These are phyloP conservation scores for Amiota minor DNA, from an alignment of 2,888 invertebrate genomes.

Conservation along the genomic window DNA sequence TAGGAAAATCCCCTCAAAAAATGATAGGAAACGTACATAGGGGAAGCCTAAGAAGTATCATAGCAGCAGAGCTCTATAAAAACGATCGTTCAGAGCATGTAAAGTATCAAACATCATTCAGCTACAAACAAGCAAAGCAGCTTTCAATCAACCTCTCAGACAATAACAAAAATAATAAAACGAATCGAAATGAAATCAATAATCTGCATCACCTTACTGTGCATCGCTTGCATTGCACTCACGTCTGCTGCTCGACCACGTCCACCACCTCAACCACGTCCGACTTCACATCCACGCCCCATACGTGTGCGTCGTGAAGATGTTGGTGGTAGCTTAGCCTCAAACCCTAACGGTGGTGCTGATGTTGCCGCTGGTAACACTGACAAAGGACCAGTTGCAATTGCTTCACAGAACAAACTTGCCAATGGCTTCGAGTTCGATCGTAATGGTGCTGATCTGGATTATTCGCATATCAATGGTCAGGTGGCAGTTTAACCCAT, in stretches of 20 bases:
- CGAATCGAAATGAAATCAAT: constrained; percentile 37
- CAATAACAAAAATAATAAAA: neutral
- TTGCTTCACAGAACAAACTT: constrained; percentile 63
- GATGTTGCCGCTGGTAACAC: constrained; percentile 58
- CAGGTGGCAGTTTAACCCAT: constrained; percentile 59
- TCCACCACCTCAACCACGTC: constrained; percentile 36
- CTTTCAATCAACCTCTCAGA: neutral
- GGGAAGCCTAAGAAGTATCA: no score
- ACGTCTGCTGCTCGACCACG: constrained; percentile 26
- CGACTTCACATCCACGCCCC: constrained; percentile 44
- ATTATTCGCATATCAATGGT: constrained; percentile 62
- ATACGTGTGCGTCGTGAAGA: constrained; percentile 56
- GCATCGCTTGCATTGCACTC: constrained; percentile 35
- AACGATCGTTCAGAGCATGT: neutral
- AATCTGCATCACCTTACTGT: constrained; percentile 35
- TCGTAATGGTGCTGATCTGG: constrained; percentile 64
- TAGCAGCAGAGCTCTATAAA: neutral
- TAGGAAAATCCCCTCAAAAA: no score
- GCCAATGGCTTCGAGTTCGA: constrained; percentile 68
- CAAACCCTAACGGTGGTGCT: constrained; percentile 62
- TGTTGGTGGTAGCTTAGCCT: constrained; percentile 55
- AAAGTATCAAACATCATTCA: constrained; percentile 10
- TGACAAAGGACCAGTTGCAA: constrained; percentile 51
- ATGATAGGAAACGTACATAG: no score
- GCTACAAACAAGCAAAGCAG: neutral